Evolutionary conservation across 64 coral and sea anemone species (phyloP).

Genomic region (Platygyra sinensis): DNA sequence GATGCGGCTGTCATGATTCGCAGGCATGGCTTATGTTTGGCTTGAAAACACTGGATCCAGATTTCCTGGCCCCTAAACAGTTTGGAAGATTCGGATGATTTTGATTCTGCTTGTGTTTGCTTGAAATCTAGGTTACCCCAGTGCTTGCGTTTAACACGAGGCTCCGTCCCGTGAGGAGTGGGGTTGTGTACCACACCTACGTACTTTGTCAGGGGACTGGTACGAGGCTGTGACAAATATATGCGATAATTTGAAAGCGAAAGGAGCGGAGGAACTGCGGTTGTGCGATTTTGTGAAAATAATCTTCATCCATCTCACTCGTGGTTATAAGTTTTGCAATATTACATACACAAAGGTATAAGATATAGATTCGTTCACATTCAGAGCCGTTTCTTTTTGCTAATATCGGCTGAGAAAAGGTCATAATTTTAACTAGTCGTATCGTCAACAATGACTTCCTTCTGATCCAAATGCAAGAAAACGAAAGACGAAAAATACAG

Average conservation of each 20-base stretch:
- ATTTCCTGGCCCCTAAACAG: too few species aligned
- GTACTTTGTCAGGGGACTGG: background rate
- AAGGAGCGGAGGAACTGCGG: conserved; percentile 10
- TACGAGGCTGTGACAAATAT: background rate
- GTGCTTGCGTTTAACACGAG: too few species aligned
- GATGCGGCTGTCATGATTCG: too few species aligned
- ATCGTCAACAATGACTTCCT: conserved; percentile 50
- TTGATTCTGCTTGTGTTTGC: too few species aligned
- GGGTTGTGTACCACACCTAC: too few species aligned
- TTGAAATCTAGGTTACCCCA: too few species aligned
- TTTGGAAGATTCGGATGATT: too few species aligned
- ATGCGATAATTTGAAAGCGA: conserved; percentile 22
- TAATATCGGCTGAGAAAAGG: background rate
- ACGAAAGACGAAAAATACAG: background rate
- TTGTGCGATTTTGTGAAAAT: background rate
- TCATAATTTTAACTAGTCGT: background rate
- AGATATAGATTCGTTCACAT: background rate
- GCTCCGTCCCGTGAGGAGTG: too few species aligned
- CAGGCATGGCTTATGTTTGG: too few species aligned
- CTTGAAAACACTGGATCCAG: too few species aligned
- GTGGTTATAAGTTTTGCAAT: background rate
- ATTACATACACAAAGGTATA: conserved; percentile 13
- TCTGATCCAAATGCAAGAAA: background rate
- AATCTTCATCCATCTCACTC: conserved; percentile 31
- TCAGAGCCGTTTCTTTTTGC: background rate